Evolutionary conservation across 2,797 vertebrate genomes (phyloP).

Genomic region (Sebastes baramenuke): DNA sequence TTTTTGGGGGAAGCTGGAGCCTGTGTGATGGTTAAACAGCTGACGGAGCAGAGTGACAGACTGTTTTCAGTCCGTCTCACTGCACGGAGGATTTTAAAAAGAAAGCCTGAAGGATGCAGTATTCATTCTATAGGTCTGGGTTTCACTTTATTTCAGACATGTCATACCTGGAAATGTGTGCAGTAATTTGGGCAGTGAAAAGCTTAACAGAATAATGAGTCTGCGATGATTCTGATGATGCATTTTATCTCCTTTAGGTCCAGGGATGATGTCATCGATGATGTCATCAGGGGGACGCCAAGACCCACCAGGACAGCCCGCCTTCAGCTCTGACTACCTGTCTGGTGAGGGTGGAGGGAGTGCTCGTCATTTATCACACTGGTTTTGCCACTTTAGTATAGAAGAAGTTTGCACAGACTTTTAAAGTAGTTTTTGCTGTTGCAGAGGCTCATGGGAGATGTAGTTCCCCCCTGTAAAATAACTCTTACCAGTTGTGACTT

Average conservation of each 20-base stretch:
- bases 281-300: constrained; percentile 73
- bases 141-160: background rate
- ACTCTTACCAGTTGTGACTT: background rate
- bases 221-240: background rate
- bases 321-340: constrained; percentile 76
- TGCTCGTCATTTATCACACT: background rate
- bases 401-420: background rate
- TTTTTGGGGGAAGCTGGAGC: background rate
- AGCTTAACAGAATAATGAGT: background rate
- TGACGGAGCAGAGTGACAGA: constrained; percentile 31
- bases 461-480: background rate
- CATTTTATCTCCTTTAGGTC: constrained; percentile 46
- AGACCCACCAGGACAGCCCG: constrained; percentile 71
- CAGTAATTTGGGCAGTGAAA: background rate
- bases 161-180: background rate
- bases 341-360: constrained; percentile 73
- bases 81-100: background rate
- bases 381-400: background rate
- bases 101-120: background rate
- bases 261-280: constrained; percentile 71
- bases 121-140: background rate
- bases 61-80: constrained; percentile 9
- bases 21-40: constrained; percentile 24
- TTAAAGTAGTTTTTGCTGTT: background rate
- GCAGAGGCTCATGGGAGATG: background rate